Conservation (phyloP, 1,140 invertebrate genomes). For the Drosophila punjabiensis region DNA sequence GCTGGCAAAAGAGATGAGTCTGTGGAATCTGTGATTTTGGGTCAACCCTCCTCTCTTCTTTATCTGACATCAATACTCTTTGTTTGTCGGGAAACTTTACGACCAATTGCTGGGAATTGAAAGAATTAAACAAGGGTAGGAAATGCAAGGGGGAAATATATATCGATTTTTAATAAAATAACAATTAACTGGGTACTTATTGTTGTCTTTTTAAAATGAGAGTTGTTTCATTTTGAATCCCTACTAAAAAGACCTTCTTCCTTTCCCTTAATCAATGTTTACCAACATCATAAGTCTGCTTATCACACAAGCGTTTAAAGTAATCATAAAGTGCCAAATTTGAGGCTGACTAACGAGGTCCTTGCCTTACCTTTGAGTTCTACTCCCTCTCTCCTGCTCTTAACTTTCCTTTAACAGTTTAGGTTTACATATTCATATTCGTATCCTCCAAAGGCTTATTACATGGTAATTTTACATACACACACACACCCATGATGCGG, state of each 20-base stretch:
- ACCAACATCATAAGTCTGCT: not conserved
- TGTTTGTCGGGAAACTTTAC: slow-evolving; percentile 8
- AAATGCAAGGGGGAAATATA: not conserved
- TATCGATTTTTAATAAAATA: not conserved
- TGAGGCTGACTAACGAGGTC: slow-evolving; percentile 7
- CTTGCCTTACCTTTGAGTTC: slow-evolving; percentile 2
- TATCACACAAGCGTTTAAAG: slow-evolving; percentile 11
- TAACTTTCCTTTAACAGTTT: slow-evolving; percentile 8
- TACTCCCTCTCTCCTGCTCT: not conserved
- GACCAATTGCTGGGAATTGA: not conserved
- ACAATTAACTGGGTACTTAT: not conserved
- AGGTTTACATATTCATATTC: slow-evolving; percentile 30
- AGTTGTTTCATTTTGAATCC: no score
- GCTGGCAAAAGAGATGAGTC: slow-evolving; percentile 4
- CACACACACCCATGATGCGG: not conserved
- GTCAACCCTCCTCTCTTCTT: slow-evolving; percentile 26
- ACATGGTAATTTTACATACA: slow-evolving; percentile 22
- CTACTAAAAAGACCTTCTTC: not conserved
- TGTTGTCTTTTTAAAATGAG: not conserved
- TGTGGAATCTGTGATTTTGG: slow-evolving; percentile 28
- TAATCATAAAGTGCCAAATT: not conserved
- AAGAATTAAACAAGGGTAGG: not conserved
- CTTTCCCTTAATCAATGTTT: not conserved
- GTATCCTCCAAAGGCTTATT: slow-evolving; percentile 42
- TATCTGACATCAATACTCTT: slow-evolving; percentile 19